Conservation (phyloP, 1,140 invertebrate species). For the Gryllus bimaculatus region DNA sequence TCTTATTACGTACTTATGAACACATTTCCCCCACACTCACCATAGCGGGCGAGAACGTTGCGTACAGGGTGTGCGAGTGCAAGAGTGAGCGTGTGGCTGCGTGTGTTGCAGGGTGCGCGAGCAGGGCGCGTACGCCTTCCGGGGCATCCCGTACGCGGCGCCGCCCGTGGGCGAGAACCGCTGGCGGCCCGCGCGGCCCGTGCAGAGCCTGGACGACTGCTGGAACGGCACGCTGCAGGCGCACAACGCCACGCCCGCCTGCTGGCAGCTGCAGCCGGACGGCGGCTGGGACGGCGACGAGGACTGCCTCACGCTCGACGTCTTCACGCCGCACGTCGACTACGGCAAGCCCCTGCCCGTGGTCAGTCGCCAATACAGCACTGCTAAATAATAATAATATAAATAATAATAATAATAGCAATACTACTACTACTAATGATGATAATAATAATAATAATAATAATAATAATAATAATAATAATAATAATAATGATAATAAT, state of each 20-base stretch:
- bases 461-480: too few species aligned
- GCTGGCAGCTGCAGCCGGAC: conserved; percentile 55
- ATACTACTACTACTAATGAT: too few species aligned
- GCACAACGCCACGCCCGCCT: conserved; percentile 52
- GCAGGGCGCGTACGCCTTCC: conserved; percentile 67
- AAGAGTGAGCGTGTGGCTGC: not conserved
- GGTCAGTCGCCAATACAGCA: too few species aligned
- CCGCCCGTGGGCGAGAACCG: conserved; percentile 59
- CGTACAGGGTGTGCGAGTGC: not conserved
- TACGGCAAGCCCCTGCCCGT: conserved; percentile 67
- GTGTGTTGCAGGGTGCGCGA: conserved; percentile 48
- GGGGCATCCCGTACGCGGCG: conserved; percentile 76
- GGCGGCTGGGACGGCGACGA: conserved; percentile 57
- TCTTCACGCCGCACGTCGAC: conserved; percentile 39
- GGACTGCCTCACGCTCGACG: conserved; percentile 70
- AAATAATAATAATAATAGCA: too few species aligned
- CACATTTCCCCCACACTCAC: not conserved
- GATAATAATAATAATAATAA: too few species aligned
- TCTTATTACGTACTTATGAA: conserved; percentile 17
- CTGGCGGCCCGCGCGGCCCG: conserved; percentile 58
- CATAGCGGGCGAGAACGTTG: not conserved
- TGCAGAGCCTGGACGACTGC: conserved; percentile 58
- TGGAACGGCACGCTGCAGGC: conserved; percentile 67
- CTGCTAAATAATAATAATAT: too few species aligned
- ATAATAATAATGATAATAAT: too few species aligned